Evolutionary conservation across 2,797 vertebrate species (phyloP).

Genomic region (Pangasius mekongensis): DNA sequence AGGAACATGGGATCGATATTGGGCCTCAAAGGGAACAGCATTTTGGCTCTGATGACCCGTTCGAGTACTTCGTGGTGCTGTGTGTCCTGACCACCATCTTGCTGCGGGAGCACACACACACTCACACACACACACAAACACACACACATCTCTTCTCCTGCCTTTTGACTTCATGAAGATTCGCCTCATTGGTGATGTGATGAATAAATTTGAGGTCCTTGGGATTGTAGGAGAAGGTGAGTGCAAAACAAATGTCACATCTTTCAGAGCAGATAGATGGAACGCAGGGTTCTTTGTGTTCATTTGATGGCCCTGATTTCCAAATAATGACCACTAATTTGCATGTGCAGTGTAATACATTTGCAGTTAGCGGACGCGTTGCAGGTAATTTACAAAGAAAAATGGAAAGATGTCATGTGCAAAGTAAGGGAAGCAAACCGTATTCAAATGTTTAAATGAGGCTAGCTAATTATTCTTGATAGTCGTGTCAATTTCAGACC

Average conservation of each 20-base stretch:
- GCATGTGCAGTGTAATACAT: background rate
- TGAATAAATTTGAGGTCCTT: constrained; percentile 99
- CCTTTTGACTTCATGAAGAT: constrained; percentile 95
- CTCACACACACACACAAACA: constrained; percentile 20
- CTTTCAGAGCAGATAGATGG: background rate
- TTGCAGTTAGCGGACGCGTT: background rate
- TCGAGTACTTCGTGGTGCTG: constrained; percentile 37
- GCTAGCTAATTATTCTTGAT: background rate
- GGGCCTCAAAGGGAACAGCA: constrained; percentile 25
- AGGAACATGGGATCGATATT: constrained; percentile 45
- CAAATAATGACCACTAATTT: background rate
- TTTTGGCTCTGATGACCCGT: constrained; percentile 50
- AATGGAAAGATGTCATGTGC: background rate
- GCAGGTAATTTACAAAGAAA: background rate
- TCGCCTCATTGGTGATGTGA: constrained; percentile 98
- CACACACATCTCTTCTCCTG: constrained; percentile 56
- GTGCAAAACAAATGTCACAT: constrained; percentile 59
- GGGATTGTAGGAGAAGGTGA: constrained; percentile 99
- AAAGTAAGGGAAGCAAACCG: background rate
- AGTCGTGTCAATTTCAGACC: background rate
- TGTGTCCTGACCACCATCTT: constrained; percentile 44
- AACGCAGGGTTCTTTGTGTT: background rate
- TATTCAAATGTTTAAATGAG: background rate
- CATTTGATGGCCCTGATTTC: background rate
- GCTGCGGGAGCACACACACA: constrained; percentile 53